Percentiles rank a stretch among this genome's conserved stretches.
phyloP scores from a whole-genome alignment of 2,888 invertebrate genomes.

The Trissolcus japonicus region DNA sequence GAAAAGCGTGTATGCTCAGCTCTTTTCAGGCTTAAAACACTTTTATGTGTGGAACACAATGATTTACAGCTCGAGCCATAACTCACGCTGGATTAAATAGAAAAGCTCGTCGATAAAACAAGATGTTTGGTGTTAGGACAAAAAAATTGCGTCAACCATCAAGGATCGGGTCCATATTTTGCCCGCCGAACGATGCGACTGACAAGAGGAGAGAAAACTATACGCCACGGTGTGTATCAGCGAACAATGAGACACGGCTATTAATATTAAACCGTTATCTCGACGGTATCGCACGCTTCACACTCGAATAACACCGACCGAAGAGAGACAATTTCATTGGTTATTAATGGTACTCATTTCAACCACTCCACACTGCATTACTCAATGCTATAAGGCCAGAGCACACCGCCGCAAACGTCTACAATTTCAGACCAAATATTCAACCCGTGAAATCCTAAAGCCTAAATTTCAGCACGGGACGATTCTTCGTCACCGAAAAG shows the following conservation, averaged over 20 bases:
- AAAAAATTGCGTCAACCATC: conserved; percentile 29
- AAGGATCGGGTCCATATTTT: conserved; percentile 39
- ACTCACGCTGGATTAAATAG: conserved; percentile 47
- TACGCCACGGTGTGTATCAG: conserved; percentile 38
- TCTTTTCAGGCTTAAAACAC: conserved; percentile 29
- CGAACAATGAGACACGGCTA: conserved; percentile 63
- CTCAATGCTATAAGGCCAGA: conserved; percentile 69
- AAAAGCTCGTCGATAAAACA: conserved; percentile 41
- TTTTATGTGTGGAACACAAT: conserved; percentile 35
- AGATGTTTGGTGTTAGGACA: conserved; percentile 18
- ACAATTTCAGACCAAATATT: conserved; percentile 69
- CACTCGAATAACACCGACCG: conserved; percentile 70
- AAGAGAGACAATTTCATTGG: conserved; percentile 74
- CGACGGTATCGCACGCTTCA: conserved; percentile 70
- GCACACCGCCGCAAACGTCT: conserved; percentile 61
- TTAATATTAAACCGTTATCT: conserved; percentile 71
- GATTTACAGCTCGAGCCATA: conserved; percentile 40
- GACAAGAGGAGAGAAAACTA: conserved; percentile 59
- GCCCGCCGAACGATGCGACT: conserved; percentile 22
- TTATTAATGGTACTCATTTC: conserved; percentile 74
- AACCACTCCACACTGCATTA: conserved; percentile 73
- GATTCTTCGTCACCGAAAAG: no score
- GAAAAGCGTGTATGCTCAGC: conserved; percentile 25
- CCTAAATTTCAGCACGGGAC: conserved; percentile 17
- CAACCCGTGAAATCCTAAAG: conserved; percentile 58